Conservation (phyloP, 2,113 vertebrate genomes). For the Piprites chloris region DNA sequence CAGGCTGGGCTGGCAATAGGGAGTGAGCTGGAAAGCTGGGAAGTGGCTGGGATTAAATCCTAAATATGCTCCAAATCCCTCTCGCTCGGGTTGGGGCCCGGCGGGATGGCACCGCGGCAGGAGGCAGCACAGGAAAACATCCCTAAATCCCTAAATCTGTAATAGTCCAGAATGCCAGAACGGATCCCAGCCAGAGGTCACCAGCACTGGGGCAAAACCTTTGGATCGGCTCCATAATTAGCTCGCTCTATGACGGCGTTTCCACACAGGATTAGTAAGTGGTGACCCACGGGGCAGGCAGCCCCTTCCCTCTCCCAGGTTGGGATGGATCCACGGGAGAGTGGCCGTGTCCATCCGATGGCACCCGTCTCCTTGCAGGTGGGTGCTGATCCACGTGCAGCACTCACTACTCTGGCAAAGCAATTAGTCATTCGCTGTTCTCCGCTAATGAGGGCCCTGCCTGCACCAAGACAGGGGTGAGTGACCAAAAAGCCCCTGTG, state of each 20-base stretch:
- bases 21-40: neutral
- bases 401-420: neutral
- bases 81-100: accelerated
- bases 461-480: neutral
- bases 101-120: no score
- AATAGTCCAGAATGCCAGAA: neutral
- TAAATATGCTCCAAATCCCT: neutral
- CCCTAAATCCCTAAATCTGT: neutral
- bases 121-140: neutral
- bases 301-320: neutral
- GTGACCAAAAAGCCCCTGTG: neutral
- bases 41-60: neutral
- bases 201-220: neutral
- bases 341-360: neutral
- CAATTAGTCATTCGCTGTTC: neutral
- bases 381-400: neutral
- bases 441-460: neutral
- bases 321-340: accelerated
- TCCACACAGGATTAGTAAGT: neutral
- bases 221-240: neutral
- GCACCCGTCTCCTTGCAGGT: neutral
- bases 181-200: neutral
- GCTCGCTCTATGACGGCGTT: neutral
- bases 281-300: accelerated
- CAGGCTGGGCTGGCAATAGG: neutral